These are phyloP conservation scores for Monomorium pharaonis DNA, from an alignment of 1,140 invertebrate genomes.

Conservation along the genomic window DNA sequence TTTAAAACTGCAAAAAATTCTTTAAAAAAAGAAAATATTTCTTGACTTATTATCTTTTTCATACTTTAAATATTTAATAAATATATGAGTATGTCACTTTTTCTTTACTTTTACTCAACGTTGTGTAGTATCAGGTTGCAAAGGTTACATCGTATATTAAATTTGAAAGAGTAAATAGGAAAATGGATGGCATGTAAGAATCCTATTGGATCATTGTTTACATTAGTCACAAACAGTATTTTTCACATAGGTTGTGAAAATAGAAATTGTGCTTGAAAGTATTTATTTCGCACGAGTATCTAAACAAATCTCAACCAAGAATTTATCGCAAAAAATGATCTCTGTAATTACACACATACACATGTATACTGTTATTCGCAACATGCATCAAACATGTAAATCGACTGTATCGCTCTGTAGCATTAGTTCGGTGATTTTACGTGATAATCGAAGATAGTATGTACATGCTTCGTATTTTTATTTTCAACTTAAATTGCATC, in stretches of 20 bases:
- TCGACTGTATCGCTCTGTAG: conserved; percentile 53
- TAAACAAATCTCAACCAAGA: conserved; percentile 9
- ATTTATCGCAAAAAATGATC: conserved; percentile 37
- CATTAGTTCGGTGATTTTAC: conserved; percentile 53
- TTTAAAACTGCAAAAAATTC: not conserved
- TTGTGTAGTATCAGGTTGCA: not conserved
- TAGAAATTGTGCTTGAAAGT: not conserved
- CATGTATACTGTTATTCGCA: not conserved
- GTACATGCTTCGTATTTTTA: conserved; percentile 61
- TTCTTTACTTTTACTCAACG: not conserved
- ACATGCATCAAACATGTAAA: conserved; percentile 25
- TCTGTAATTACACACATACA: conserved; percentile 16
- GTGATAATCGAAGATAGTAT: conserved; percentile 46
- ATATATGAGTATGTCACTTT: not conserved
- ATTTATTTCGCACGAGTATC: conserved; percentile 56
- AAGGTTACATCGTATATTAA: not conserved
- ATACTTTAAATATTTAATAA: conserved; percentile 1
- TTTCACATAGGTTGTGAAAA: conserved; percentile 16
- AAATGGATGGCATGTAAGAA: not conserved
- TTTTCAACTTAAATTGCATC: conserved; percentile 45
- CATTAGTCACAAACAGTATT: conserved; percentile 21
- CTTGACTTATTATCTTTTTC: not conserved
- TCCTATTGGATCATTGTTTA: not conserved
- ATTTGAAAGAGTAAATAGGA: not conserved
- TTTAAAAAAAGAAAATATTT: not conserved